phyloP scores from a whole-genome alignment of 2,113 vertebrate genomes.

The Poeciliopsis prolifica region DNA sequence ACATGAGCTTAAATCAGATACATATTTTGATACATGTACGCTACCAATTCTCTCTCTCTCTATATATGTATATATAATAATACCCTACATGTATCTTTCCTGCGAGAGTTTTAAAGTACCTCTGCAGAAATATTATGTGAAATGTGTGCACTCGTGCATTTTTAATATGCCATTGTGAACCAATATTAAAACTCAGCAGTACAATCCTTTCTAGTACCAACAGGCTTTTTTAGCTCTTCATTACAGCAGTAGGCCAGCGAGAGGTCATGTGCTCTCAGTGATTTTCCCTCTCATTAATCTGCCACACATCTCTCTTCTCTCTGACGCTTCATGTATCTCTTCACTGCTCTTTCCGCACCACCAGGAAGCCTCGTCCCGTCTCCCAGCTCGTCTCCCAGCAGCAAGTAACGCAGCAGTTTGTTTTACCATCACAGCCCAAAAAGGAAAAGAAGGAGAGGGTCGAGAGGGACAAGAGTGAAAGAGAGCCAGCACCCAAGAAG shows the following conservation, averaged over 20 bases:
- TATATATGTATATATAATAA: background rate
- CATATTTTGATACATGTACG: background rate
- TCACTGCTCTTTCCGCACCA: slow-evolving; percentile 15
- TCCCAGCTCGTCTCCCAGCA: slow-evolving; percentile 98
- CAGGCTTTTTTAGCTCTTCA: slow-evolving; percentile 65
- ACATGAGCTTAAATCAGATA: background rate
- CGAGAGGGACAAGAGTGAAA: slow-evolving; percentile 95
- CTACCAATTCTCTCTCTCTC: no score
- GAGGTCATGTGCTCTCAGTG: slow-evolving; percentile 53
- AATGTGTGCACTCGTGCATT: no score
- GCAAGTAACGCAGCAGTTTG: slow-evolving; percentile 98
- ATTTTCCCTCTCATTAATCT: slow-evolving; percentile 70
- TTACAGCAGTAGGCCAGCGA: slow-evolving; percentile 29
- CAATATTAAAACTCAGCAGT: slow-evolving; percentile 42
- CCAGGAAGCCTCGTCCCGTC: slow-evolving; percentile 98
- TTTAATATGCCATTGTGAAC: slow-evolving; percentile 12
- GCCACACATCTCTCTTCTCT: slow-evolving; percentile 13
- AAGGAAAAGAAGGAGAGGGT: slow-evolving; percentile 98
- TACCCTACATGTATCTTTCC: slow-evolving; percentile 1
- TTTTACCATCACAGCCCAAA: slow-evolving; percentile 95
- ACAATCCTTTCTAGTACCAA: slow-evolving; percentile 48
- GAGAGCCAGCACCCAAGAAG: slow-evolving; percentile 94
- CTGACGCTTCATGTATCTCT: slow-evolving; percentile 22
- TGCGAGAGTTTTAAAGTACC: slow-evolving; percentile 21
- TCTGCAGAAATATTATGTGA: slow-evolving; percentile 33